Evolutionary conservation across 2,888 invertebrate genomes (phyloP), one percentile per base, ranked within the genome.

Genomic region (Sinodicranocentrus sp.): DNA sequence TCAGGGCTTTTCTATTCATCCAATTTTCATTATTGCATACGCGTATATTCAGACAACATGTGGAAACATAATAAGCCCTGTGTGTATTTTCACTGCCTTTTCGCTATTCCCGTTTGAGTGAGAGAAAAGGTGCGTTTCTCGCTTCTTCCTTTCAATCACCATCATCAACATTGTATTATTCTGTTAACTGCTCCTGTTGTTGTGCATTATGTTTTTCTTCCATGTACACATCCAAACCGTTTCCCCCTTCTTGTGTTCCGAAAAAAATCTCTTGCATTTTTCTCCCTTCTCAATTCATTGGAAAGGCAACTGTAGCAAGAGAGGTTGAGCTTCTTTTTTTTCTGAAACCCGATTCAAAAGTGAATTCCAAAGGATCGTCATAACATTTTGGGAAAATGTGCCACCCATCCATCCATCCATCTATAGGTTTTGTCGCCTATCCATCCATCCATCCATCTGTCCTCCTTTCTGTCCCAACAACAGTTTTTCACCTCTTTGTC

Each of bases 311-410:
- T 78, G 78, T 78, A 78, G 68, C 78, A 68, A 48, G 43, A 59
- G 23, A 33, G 39, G 65, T 33, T n/a, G 39, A 19, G 52, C n/a
- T 39, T 48, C n/a, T n/a, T n/a, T n/a, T n/a, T n/a, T n/a, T n/a
- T n/a, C n/a, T n/a, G n/a, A 59, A 17, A 25, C 44, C n/a, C 44
- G 44, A 61, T 61, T 73, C 43, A 75, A 65, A 52, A 59, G 26
- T 6, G 65, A 75, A 75, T 75, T 75, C 75, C 75, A 65, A 78
- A 61, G 78, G 67, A 70, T 78, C 78, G 78, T 78, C 78, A 78
- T 59, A 78, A 78, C 78, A 78, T 78, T 78, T 78, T 78, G 78
- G 78, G 78, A 78, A 78, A 78, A 77, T 78, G 78, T 78, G 78
- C 78, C 78, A 78, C 78, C 78, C 78, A 78, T 78, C 78, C 78